Base-by-base conservation (phyloP, 2,113 vertebrate genomes). In the Thamnaconus septentrionalis region DNA sequence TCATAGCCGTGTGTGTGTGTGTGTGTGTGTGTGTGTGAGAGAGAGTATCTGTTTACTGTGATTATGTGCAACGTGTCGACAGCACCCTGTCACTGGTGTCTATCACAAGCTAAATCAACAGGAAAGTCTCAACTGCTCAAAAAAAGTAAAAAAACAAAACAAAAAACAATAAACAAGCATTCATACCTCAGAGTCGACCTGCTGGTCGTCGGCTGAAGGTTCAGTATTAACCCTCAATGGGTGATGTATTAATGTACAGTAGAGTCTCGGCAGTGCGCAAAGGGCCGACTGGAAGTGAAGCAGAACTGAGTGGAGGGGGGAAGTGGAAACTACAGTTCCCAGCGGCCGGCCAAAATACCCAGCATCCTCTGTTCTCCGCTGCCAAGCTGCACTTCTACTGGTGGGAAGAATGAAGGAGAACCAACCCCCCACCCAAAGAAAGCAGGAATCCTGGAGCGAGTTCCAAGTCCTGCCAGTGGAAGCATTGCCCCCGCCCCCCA, bases 181-280 rank as follows among this genome's bases (percentile, higher is more conserved):
- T 67, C 47, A 48, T 7, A 44, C 53, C 1, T 39, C 4, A 53
- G 6, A 12, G 62, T 41, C 62, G 4, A 10, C 44, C 10, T 56
- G 50, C 80, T 72, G 61, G 53, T 64, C 55, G 62, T n/a, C 55
- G 61, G 62, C 9, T 18, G 64, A 70, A 45, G 63, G 79, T 90
- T 91, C 66, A 53, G 71, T 60, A 89, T 91, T 91, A 92, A 89
- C 91, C 69, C 80, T 67, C 75, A 89, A 92, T 92, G n/a, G 79
- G 55, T 92, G 72, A 93, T 84, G 73, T 85, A 92, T 92, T 91
- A 78, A 78, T 72, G 55, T 66, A 50, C 53, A 55, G 64, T 47
- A 59, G 12, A 55, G 59, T 56, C 0, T 0, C 44, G 64, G 75
- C 51, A 49, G 67, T 66, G 75, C 41, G 40, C 81, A 76, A 79